Base-by-base conservation (phyloP, 2,888 invertebrate genomes). In the Eupithecia subfuscata region DNA sequence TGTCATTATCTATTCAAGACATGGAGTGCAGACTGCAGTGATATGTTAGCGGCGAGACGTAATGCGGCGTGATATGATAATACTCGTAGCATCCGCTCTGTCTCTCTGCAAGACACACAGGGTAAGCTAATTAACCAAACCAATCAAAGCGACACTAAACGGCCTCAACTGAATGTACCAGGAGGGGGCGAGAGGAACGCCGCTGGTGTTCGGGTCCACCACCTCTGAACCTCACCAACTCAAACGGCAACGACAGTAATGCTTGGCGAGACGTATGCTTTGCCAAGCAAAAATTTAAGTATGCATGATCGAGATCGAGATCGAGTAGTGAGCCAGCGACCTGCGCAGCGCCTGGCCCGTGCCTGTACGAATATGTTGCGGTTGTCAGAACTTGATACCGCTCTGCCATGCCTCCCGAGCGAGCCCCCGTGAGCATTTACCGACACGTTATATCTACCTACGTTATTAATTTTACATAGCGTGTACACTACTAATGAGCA, bases 301-400 rank as follows among this genome's bases (percentile, higher is more conserved):
- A n/a, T n/a, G n/a, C n/a, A n/a, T n/a, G n/a, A n/a, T n/a, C n/a
- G n/a, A n/a, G n/a, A n/a, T n/a, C n/a, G n/a, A n/a, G n/a, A n/a
- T n/a, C n/a, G n/a, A 40, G 37, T 37, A 37, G 37, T 37, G 48
- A 65, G 52, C 16, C 34, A 75, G 75, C 1, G 69, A 30, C 43
- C 18, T 48, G 48, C 16, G 9, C 9, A 34, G 63, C 63, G 48
- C 18, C 48, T 30, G 25, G 30, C 48, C 64, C 43, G 8, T 34
- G 71, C n/a, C 48, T 30, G 12, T 40, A n/a, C n/a, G n/a, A n/a
- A n/a, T n/a, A 16, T 68, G 69, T 72, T 72, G 75, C 67, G 75
- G 75, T 72, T n/a, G 71, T 25, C 70, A 65, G 40, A 63, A 75
- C 69, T 52, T 72, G 71, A 75, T 72, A 48, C 71, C 70, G 18